These are phyloP conservation scores for Sebastolobus altivelis DNA, from an alignment of 2,797 vertebrate species.

Conservation along the genomic window DNA sequence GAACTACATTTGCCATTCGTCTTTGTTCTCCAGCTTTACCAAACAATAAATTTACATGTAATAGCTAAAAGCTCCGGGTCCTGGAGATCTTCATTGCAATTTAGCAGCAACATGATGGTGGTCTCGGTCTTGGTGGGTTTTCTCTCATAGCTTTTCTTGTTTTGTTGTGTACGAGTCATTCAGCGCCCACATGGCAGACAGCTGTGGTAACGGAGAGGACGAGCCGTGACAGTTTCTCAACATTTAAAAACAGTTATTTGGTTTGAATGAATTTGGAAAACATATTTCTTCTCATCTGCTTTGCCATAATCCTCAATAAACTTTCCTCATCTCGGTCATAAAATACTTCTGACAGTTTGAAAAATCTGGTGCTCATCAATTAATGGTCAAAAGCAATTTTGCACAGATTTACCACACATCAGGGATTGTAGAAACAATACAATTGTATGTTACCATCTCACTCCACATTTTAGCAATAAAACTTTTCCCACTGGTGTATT, in stretches of 20 bases:
- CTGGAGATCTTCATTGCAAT: conserved; percentile 9
- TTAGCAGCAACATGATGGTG: conserved; percentile 37
- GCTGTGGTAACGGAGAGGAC: conserved; percentile 29
- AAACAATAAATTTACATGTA: conserved; percentile 30
- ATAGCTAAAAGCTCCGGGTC: background rate
- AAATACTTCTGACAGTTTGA: conserved; percentile 1
- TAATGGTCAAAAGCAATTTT: background rate
- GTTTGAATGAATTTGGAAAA: conserved; percentile 16
- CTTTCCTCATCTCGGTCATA: background rate
- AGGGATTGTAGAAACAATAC: background rate
- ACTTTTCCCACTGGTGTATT: background rate
- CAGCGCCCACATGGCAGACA: conserved; percentile 55
- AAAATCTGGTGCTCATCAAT: background rate
- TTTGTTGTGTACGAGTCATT: background rate
- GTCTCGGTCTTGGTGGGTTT: conserved; percentile 55
- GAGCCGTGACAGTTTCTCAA: conserved; percentile 23
- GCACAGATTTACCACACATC: conserved; percentile 5
- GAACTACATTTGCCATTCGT: background rate
- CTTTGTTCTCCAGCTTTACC: conserved; percentile 20
- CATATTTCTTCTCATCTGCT: conserved; percentile 9
- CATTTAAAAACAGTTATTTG: conserved; percentile 34
- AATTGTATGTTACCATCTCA: background rate
- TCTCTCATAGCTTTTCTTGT: conserved; percentile 31
- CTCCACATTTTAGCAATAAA: background rate
- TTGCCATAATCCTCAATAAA: conserved; percentile 1